phyloP scores from a whole-genome alignment of 2,797 vertebrate species.

The Siniperca scherzeri region DNA sequence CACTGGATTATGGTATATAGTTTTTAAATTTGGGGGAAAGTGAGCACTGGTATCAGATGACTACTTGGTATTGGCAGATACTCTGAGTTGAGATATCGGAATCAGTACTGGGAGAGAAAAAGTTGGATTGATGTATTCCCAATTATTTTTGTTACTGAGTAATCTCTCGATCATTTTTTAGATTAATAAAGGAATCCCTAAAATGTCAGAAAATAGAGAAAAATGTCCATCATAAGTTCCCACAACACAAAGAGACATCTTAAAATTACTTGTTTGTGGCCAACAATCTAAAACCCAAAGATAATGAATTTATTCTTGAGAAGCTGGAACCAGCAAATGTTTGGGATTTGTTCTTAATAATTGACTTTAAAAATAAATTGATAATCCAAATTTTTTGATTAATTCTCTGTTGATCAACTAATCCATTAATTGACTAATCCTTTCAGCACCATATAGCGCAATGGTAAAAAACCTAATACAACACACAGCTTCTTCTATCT shows the following conservation, averaged over 20 bases:
- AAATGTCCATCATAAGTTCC: neutral
- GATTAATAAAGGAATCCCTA: neutral
- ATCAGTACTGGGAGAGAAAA: neutral
- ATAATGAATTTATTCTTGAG: neutral
- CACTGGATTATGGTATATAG: neutral
- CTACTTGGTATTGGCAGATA: neutral
- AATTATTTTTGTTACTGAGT: neutral
- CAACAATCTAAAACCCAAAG: neutral
- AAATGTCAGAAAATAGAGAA: neutral
- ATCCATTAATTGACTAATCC: neutral
- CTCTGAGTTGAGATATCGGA: neutral
- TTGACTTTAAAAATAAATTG: neutral
- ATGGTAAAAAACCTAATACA: neutral
- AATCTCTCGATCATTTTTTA: neutral
- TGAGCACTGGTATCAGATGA: neutral
- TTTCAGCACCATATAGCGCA: neutral
- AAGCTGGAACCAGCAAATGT: neutral
- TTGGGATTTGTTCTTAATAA: neutral
- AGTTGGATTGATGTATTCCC: neutral
- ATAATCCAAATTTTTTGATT: neutral
- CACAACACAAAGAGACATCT: neutral
- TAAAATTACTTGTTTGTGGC: neutral
- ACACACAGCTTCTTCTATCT: neutral
- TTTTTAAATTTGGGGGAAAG: neutral
- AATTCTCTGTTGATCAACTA: neutral